Conservation (phyloP, 35 echinoderm and acorn worm species). For the Diadema setosum region DNA sequence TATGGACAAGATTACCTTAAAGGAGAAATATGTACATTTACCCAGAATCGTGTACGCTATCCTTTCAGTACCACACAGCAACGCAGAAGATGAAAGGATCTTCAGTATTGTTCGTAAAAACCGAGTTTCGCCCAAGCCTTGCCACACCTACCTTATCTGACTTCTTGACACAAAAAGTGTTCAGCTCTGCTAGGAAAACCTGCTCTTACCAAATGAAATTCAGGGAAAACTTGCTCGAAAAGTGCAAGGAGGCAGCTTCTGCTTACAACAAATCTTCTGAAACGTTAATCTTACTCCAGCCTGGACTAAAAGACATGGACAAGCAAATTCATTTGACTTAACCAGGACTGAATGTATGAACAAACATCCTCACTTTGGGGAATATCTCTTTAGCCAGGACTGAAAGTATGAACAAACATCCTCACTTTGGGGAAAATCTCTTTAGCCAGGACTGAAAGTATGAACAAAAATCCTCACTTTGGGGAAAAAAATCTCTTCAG, state of each 20-base stretch:
- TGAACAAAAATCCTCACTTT: too few relatives aligned
- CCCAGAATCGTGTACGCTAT: background rate
- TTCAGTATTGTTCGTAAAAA: conserved; percentile 34
- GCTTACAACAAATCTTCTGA: too few relatives aligned
- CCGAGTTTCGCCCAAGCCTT: conserved; percentile 7
- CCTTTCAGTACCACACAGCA: conserved; percentile 23
- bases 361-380: too few relatives aligned
- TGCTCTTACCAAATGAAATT: background rate
- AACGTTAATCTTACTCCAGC: too few relatives aligned
- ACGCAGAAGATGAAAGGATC: conserved; percentile 10
- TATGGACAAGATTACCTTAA: conserved; percentile 11
- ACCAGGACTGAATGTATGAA: too few relatives aligned
- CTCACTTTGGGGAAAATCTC: too few relatives aligned
- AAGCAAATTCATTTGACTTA: too few relatives aligned
- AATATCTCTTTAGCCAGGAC: too few relatives aligned
- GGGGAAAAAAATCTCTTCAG: too few relatives aligned
- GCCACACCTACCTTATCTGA: background rate
- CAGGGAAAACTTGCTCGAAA: conserved; percentile 24
- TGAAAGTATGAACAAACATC: too few relatives aligned
- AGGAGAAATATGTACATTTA: conserved; percentile 13
- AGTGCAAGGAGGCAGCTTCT: conserved; percentile 20
- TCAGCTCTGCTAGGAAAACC: background rate
- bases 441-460: too few relatives aligned
- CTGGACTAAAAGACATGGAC: too few relatives aligned
- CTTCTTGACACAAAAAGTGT: conserved; percentile 8